Conservation (phyloP, 2,113 vertebrate genomes). For the Nettapus auritus region DNA sequence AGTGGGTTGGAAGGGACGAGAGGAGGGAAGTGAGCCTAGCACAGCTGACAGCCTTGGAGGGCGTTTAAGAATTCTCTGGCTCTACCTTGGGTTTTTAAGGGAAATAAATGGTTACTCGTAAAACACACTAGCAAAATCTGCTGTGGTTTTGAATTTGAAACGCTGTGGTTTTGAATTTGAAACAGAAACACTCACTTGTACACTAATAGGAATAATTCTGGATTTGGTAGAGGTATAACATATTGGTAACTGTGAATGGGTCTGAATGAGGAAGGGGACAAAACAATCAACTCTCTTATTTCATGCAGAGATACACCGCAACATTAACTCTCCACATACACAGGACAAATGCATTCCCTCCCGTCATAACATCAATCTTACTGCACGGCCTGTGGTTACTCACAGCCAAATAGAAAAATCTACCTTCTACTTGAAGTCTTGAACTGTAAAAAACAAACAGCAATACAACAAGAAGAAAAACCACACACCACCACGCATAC, state of each 20-base stretch:
- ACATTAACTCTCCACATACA: neutral
- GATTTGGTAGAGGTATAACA: too few species aligned
- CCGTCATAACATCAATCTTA: neutral
- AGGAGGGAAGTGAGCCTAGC: neutral
- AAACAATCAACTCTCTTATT: neutral
- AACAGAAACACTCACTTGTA: neutral
- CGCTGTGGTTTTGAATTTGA: neutral
- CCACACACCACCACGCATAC: too few species aligned
- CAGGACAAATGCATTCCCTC: neutral
- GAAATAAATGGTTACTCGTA: neutral
- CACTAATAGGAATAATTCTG: too few species aligned
- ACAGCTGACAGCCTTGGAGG: neutral
- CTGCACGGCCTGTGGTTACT: neutral
- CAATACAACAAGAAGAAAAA: neutral
- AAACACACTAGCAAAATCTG: neutral
- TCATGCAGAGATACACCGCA: neutral
- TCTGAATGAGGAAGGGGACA: neutral
- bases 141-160: neutral
- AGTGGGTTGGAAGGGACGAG: neutral
- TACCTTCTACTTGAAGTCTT: neutral
- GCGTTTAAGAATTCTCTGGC: neutral
- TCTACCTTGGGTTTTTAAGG: neutral
- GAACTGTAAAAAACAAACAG: neutral
- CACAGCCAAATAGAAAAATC: neutral
- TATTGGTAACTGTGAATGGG: neutral